Conservation (phyloP, 2,888 invertebrate species). For the Cabera pusaria region DNA sequence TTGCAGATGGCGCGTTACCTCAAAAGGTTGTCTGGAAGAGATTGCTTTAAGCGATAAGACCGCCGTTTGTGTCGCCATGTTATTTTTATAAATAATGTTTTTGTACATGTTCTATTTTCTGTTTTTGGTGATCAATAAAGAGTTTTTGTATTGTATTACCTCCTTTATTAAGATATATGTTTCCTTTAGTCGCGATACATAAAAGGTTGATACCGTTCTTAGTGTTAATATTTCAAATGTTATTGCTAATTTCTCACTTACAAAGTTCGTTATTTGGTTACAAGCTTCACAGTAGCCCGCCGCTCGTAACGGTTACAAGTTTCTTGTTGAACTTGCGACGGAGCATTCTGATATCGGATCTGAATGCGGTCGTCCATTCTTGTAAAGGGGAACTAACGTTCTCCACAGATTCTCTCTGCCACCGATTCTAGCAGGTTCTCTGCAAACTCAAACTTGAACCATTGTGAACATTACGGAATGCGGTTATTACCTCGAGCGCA, state of each 20-base stretch:
- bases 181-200: conserved; percentile 8
- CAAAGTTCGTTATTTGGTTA: conserved; percentile 24
- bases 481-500: conserved; percentile 45
- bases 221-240: conserved; percentile 16
- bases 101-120: too few species aligned
- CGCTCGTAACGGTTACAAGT: conserved; percentile 31
- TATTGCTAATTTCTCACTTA: conserved; percentile 16
- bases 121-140: too few species aligned
- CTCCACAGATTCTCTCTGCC: conserved; percentile 42
- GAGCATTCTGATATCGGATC: conserved; percentile 43
- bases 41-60: too few species aligned
- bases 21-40: too few species aligned
- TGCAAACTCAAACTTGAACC: conserved; percentile 53
- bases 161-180: conserved; percentile 26
- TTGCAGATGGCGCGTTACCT: conserved; percentile 31
- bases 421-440: conserved; percentile 42
- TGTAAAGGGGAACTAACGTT: conserved; percentile 38
- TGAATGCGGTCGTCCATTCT: conserved; percentile 40
- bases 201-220: conserved; percentile 23
- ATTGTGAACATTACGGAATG: conserved; percentile 51
- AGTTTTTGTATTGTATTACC: too few species aligned
- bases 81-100: too few species aligned
- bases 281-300: conserved; percentile 21
- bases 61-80: too few species aligned
- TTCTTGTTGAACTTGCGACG: conserved; percentile 41